phyloP scores from a whole-genome alignment of 1,140 invertebrate genomes.

The Piezodorus guildinii region DNA sequence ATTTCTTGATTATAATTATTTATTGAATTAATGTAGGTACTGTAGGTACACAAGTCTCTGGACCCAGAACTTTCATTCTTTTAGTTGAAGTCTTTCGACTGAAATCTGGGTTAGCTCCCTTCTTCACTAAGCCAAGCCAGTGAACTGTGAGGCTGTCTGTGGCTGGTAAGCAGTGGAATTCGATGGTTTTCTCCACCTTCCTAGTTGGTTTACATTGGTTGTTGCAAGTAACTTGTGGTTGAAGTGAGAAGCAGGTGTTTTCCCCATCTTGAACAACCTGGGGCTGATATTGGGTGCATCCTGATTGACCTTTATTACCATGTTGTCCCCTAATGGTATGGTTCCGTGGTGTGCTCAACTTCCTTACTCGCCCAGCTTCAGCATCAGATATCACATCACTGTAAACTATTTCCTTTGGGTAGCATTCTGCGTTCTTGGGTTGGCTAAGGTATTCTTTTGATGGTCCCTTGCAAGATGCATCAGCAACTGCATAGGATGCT shows the following conservation, averaged over 20 bases:
- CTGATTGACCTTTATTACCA: too few species aligned
- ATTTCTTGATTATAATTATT: too few species aligned
- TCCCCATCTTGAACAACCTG: slow-evolving; percentile 31
- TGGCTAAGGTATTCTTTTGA: slow-evolving; percentile 32
- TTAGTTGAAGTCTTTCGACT: slow-evolving; percentile 19
- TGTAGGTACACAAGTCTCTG: slow-evolving; percentile 14
- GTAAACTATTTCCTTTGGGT: slow-evolving; percentile 22
- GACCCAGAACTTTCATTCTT: slow-evolving; percentile 14
- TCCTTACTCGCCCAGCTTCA: slow-evolving; percentile 14
- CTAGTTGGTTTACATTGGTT: slow-evolving; percentile 32
- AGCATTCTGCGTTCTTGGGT: slow-evolving; percentile 34
- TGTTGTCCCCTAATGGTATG: too few species aligned
- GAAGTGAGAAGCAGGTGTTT: slow-evolving; percentile 44
- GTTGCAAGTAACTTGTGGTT: slow-evolving; percentile 39
- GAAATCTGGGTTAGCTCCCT: slow-evolving; percentile 40
- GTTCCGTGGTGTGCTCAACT: background rate
- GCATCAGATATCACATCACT: slow-evolving; percentile 23
- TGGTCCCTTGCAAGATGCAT: slow-evolving; percentile 33
- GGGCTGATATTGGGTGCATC: slow-evolving; percentile 23
- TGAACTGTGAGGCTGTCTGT: slow-evolving; percentile 32
- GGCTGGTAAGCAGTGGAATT: slow-evolving; percentile 38
- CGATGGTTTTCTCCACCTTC: slow-evolving; percentile 33
- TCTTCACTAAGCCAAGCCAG: slow-evolving; percentile 40
- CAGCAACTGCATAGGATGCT: slow-evolving; percentile 40
- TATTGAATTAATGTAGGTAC: too few species aligned